Base-by-base conservation (phyloP, 1,140 invertebrate species). In the Drosophila quadrilineata region DNA sequence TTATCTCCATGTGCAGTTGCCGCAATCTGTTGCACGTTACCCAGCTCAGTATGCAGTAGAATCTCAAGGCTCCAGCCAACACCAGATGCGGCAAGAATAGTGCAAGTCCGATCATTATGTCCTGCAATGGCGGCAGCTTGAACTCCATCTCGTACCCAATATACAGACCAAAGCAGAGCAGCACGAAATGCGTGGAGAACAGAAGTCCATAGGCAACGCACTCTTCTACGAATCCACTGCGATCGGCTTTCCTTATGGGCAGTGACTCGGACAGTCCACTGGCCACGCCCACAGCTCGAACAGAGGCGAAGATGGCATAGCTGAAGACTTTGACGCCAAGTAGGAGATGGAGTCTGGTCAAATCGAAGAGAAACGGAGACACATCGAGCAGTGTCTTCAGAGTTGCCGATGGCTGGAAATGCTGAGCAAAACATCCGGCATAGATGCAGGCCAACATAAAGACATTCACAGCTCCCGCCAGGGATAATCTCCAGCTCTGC, bases 61-160 rank as follows among this genome's bases (percentile, higher is more conserved):
- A 50, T 8, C 73, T 65, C 16, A 85, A n/a, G 0, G 69, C 49
- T 3, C 87, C 77, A 1, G 71, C 75, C 0, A 88, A 21, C 21
- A 71, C 54, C 12, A 85, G 36, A 21, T 88, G 87, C 0, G 87
- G 87, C 6, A 88, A 22, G 19, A 88, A 85, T 2, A 88, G 57
- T 0, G 71, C 87, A 5, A 45, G 10, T 3, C 69, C 75, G 3
- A 88, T 48, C 66, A 88, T 72, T n/a, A 65, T 54, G 26, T 85
- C 66, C 36, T 85, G 63, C 1, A 79, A 35, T 0, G 82, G 82
- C 3, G 87, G 87, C 54, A 87, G 22, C 46, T 69, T 66, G 41
- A 88, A 88, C 4, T 88, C 43, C 74, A 88, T 72, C 65, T 88
- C 87, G 41, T 71, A 85, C 19, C 69, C 75, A 48, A 88, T 85